Base-by-base conservation (phyloP, 2,113 vertebrate genomes). In the Catharus bicknelli region DNA sequence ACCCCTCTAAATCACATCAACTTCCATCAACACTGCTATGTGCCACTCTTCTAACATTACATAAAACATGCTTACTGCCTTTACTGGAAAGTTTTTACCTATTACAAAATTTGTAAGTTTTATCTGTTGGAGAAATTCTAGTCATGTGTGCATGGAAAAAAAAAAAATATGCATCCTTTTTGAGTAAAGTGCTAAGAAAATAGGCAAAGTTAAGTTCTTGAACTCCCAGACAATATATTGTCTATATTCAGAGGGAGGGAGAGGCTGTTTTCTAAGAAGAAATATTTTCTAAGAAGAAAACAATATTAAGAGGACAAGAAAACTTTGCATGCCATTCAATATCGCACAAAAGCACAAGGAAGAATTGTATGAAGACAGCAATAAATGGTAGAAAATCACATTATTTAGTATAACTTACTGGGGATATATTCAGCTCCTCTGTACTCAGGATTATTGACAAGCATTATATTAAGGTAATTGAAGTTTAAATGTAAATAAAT, bases 401-500 rank as follows among this genome's bases (percentile, higher is more conserved):
- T 34, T 9, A 55, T 78, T 87, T 87, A 76, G 26, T 62, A 29
- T 40, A 79, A 87, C 51, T 93, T 90, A 22, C 61, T 54, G 23
- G 54, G 50, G 63, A 86, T 51, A 79, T 18, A 83, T 47, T 79
- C 58, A 79, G 22, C 45, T 82, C 54, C 54, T 73, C 59, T 58
- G 32, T 16, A 69, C 54, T 87, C 62, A 40, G 73, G 50, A 68
- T 79, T 93, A 95, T 84, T 88, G 83, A 79, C 69, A 89, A 68
- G 69, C 27, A 73, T 92, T 92, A 57, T 66, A 53, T 79, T 75
- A 58, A 62, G 10, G 42, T 69, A 93, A 93, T 23, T 92, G 74
- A 90, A 79, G 67, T 73, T 84, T 90, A 90, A 94, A 90, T 79
- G 50, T 47, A 93, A 93, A 87, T 64, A 73, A 88, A 68, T 68